Evolutionary conservation across 2,113 vertebrate species (phyloP), one percentile per base, ranked within the genome.

Genomic region (Brachionichthys hirsutus): DNA sequence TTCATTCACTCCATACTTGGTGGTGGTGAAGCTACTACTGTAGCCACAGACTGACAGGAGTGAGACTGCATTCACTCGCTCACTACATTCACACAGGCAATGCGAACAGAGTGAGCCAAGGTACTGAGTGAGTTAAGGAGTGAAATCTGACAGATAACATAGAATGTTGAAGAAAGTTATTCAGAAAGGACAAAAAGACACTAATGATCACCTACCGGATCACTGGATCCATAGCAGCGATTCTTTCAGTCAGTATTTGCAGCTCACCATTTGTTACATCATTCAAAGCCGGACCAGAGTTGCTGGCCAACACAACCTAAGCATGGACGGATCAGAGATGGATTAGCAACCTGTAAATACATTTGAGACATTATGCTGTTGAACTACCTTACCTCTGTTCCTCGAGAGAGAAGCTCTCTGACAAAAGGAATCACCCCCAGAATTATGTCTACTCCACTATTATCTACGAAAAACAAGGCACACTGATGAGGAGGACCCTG

Each of bases 401-500:
- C 97, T 82, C 96, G 90, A 87, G 89, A 91, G 80, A 99, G 94
- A 67, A 99, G 95, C 87, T 99, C 97, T 92, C 97, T 91, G 88
- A 99, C 93, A 92, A 99, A 98, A 83, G 97, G 97, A 89, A 99
- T 98, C 86, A 99, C 94, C 76, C 97, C 97, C 84, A 99, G 93
- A 91, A 99, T 98, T 88, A 99, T 94, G 92, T 99, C 97, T 85
- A 98, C 92, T 85, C 97, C 97, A 90, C 97, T 99, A 93, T 99
- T 99, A 94, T 99, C 97, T 93, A 98, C 96, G 92, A 99, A 99
- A 93, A 99, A 97, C 93, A 99, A 95, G 92, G 97, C 97, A 95
- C 97, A 99, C 95, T 94, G 96, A 87, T 99, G 97, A 95, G 97
- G 95, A 75, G 93, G 93, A 80, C 94, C 97, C 97, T 99, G 95